Conservation (phyloP, 2,113 vertebrate species). For the Coracopsis vasa region DNA sequence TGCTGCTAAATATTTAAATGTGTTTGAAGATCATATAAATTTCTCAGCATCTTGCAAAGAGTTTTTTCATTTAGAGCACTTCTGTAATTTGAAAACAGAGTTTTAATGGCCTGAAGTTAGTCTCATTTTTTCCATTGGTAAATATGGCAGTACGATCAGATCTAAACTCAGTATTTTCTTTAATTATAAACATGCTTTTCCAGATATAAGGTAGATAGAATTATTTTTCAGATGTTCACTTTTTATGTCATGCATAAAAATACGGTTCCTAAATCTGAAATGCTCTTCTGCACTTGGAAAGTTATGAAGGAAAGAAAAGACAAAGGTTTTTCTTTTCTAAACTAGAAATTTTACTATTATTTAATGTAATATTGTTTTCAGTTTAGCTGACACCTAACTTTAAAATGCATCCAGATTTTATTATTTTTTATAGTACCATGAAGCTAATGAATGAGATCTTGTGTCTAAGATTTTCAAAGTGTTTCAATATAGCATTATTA, state of each 20-base stretch:
- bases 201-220: background rate
- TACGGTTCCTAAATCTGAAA: background rate
- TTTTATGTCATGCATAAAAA: background rate
- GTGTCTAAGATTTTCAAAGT: background rate
- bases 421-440: background rate
- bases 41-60: constrained; percentile 28
- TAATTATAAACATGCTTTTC: background rate
- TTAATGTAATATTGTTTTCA: background rate
- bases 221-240: background rate
- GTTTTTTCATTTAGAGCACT: background rate
- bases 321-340: background rate
- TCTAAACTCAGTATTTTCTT: background rate
- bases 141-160: background rate
- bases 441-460: background rate
- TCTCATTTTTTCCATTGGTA: background rate
- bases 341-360: background rate
- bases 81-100: constrained; percentile 17
- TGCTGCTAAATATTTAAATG: constrained; percentile 62
- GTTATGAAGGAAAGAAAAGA: background rate
- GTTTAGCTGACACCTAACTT: background rate
- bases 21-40: constrained; percentile 46
- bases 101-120: background rate
- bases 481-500: background rate
- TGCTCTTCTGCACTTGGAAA: background rate
- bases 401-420: background rate